These are phyloP conservation scores for Oryzias woworae DNA, from an alignment of 2,113 vertebrate species.

Conservation along the genomic window DNA sequence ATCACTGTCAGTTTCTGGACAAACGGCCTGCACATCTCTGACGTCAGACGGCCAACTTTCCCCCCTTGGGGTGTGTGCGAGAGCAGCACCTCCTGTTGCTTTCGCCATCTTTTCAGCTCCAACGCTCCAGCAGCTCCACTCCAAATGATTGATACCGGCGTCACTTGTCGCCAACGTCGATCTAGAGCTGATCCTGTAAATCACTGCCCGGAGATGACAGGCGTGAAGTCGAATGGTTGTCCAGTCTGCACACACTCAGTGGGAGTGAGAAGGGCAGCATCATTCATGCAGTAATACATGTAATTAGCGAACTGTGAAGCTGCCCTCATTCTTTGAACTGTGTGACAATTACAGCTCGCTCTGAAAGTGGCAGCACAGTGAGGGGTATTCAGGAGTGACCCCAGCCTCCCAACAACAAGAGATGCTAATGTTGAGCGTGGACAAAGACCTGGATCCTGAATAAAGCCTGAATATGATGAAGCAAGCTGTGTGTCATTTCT, in stretches of 20 bases:
- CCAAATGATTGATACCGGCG: background rate
- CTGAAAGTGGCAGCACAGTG: background rate
- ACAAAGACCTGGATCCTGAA: too few species aligned
- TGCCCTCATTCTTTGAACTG: background rate
- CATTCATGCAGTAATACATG: background rate
- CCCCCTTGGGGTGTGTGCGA: background rate
- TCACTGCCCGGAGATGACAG: background rate
- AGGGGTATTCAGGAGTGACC: background rate
- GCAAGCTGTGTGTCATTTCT: too few species aligned
- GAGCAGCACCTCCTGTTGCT: background rate
- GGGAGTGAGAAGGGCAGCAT: background rate
- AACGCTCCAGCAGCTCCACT: background rate
- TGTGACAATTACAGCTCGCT: background rate
- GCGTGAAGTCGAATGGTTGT: background rate
- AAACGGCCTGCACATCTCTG: slow-evolving; percentile 1
- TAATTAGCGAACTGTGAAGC: background rate
- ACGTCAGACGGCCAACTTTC: slow-evolving; percentile 10
- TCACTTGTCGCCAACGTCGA: background rate
- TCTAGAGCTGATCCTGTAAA: background rate
- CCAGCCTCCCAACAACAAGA: background rate
- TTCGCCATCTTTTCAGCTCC: background rate
- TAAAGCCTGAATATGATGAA: too few species aligned
- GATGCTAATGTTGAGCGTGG: background rate
- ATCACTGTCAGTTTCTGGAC: background rate
- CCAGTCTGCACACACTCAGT: background rate